Conservation (phyloP, 2,888 invertebrate genomes). For the Steinernema scapterisci region DNA sequence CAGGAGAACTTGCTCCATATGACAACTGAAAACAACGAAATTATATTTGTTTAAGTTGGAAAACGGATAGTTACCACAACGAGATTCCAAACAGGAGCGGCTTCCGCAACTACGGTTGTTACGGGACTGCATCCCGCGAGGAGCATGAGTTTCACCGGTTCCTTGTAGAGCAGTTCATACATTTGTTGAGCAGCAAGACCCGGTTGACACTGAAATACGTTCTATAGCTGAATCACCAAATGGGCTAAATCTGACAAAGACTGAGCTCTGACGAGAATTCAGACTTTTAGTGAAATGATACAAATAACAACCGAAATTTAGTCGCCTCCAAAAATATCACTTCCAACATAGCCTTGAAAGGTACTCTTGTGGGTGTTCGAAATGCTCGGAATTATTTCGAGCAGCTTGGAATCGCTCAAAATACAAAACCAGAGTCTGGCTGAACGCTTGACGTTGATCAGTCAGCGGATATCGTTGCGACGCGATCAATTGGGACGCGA, state of each 20-base stretch:
- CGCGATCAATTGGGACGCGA: no score
- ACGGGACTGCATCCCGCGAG: slow-evolving; percentile 95
- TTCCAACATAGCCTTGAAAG: no score
- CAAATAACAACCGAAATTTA: no score
- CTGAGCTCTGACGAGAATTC: not conserved
- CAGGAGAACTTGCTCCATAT: slow-evolving; percentile 97
- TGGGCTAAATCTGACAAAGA: no score
- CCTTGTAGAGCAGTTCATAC: slow-evolving; percentile 89
- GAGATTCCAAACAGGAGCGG: slow-evolving; percentile 99
- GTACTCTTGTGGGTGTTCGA: no score
- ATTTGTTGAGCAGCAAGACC: slow-evolving; percentile 96
- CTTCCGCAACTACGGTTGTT: slow-evolving; percentile 97
- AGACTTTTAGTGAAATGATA: no score
- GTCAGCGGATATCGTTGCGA: no score
- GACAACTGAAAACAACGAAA: slow-evolving; percentile 77
- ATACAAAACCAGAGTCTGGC: no score
- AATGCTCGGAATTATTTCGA: no score
- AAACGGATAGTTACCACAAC: slow-evolving; percentile 82
- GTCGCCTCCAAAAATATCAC: no score
- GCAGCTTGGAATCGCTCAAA: no score
- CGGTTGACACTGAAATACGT: slow-evolving; percentile 85
- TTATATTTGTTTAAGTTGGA: not conserved
- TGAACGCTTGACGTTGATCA: no score
- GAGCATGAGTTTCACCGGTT: slow-evolving; percentile 86
- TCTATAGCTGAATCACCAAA: not conserved